These are phyloP conservation scores for Glaucopsyche alexis DNA, from an alignment of 2,888 invertebrate genomes.

Conservation along the genomic window DNA sequence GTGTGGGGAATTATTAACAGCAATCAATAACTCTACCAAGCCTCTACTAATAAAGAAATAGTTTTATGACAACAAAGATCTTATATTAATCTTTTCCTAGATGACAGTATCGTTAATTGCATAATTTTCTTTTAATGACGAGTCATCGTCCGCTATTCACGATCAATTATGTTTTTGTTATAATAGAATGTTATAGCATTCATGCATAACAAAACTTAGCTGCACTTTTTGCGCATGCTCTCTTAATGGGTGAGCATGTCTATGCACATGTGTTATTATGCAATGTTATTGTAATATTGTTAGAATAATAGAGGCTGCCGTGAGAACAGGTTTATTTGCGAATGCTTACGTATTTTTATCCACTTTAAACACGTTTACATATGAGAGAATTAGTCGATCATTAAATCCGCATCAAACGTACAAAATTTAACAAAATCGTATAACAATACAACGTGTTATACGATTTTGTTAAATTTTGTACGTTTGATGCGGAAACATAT, in stretches of 20 bases:
- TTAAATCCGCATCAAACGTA: too few relatives aligned
- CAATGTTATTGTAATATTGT: background rate
- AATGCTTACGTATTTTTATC: background rate
- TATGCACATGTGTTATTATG: background rate
- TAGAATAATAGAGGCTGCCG: background rate
- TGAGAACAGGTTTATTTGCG: background rate
- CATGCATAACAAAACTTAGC: conserved; percentile 10
- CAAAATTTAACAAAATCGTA: too few relatives aligned
- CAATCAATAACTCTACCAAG: too few relatives aligned
- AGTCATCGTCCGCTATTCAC: conserved; percentile 17
- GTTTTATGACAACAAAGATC: too few relatives aligned
- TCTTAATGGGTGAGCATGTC: conserved; percentile 1
- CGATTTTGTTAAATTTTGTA: background rate
- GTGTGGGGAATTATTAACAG: too few relatives aligned
- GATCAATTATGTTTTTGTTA: conserved; percentile 14
- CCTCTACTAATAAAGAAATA: too few relatives aligned
- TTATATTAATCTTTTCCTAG: background rate
- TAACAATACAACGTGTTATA: too few relatives aligned
- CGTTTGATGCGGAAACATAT: too few relatives aligned
- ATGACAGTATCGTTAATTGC: background rate
- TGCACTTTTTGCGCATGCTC: background rate
- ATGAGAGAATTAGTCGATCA: background rate
- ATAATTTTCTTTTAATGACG: background rate
- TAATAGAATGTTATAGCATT: conserved; percentile 16
- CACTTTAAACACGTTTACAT: background rate